These are phyloP conservation scores for Lophotriccus pileatus DNA, from an alignment of 2,797 vertebrate species.

Conservation along the genomic window DNA sequence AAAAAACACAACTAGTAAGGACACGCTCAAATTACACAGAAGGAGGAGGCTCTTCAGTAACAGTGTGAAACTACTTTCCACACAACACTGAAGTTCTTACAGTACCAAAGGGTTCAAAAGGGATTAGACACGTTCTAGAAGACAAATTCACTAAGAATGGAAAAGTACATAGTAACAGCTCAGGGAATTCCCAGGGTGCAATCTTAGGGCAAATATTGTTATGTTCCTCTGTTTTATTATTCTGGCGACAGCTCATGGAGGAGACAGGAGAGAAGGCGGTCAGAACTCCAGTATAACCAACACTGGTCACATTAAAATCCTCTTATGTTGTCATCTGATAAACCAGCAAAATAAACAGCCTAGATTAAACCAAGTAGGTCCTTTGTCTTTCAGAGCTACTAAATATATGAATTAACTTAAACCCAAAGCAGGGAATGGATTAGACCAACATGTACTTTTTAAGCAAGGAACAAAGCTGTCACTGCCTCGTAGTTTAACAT, in stretches of 20 bases:
- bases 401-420: not conserved
- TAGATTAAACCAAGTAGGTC: not conserved
- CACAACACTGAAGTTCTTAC: not conserved
- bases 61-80: fast-evolving
- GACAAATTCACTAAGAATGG: not conserved
- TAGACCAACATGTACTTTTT: not conserved
- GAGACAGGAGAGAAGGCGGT: not conserved
- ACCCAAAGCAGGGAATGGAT: not conserved
- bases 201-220: not conserved
- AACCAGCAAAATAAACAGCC: not conserved
- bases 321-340: not conserved
- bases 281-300: not conserved
- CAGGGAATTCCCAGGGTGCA: not conserved
- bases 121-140: not conserved
- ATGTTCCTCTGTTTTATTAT: not conserved
- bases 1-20: not conserved
- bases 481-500: not conserved
- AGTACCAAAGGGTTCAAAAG: not conserved
- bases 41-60: not conserved
- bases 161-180: not conserved
- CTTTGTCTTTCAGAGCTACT: not conserved
- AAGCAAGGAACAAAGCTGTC: not conserved
- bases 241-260: not conserved
- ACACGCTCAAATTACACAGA: not conserved
- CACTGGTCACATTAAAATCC: not conserved